Percentiles rank a stretch among this genome's conserved stretches.
Conservation (phyloP, 1,140 invertebrate genomes). For the Penaeus indicus region DNA sequence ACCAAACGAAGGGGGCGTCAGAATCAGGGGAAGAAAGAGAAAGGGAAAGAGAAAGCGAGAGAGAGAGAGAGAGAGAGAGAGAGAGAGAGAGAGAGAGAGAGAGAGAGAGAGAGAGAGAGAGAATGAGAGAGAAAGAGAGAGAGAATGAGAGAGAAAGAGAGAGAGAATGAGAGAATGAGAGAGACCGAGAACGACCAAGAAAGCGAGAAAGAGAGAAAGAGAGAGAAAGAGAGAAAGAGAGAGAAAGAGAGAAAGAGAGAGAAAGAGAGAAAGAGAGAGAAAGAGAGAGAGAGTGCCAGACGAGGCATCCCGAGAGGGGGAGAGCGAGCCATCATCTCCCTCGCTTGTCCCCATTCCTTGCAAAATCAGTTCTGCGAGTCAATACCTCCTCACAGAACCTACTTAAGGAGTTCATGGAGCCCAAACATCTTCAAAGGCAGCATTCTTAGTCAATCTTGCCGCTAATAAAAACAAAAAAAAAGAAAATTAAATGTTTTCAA, state of each 20-base stretch:
- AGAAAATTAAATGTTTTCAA: too few relatives aligned
- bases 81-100: background rate
- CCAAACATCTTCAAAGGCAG: too few relatives aligned
- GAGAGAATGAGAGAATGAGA: background rate
- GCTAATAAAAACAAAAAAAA: too few relatives aligned
- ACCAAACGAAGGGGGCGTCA: background rate
- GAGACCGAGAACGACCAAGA: background rate
- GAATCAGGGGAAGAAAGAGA: background rate
- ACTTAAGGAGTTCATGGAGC: too few relatives aligned
- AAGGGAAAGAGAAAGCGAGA: background rate
- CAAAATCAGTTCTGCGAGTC: too few relatives aligned
- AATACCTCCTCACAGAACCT: too few relatives aligned
- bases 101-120: background rate
- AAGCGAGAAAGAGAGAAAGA: constrained; percentile 6
- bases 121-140: background rate
- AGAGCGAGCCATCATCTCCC: background rate
- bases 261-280: too few relatives aligned
- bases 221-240: background rate
- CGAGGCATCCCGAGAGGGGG: background rate
- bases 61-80: background rate
- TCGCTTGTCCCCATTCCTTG: background rate
- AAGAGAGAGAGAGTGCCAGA: background rate
- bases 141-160: too few relatives aligned
- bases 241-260: background rate
- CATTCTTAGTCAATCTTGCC: too few relatives aligned